A percentile compares a stretch with the other conserved stretches of the same genome.
Conservation (phyloP, 2,888 invertebrate species). For the Brenthis daphne region DNA sequence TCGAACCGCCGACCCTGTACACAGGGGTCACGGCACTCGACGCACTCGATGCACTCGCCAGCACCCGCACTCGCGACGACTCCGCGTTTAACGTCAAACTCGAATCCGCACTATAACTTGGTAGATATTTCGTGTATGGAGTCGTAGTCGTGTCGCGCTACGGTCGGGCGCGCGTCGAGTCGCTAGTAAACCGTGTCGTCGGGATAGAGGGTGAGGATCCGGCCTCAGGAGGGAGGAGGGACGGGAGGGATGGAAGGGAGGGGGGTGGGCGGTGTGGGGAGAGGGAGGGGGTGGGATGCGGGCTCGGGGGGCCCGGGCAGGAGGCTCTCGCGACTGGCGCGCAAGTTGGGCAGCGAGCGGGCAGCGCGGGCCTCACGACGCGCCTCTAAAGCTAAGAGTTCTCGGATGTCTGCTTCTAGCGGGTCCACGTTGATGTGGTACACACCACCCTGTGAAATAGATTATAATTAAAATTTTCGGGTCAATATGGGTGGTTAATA, state of each 20-base stretch:
- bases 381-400: conserved; percentile 76
- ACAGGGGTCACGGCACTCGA: not conserved
- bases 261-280: conserved; percentile 32
- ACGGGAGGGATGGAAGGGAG: conserved; percentile 33
- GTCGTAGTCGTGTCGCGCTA: not conserved
- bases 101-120: conserved; percentile 33
- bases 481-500: too few relatives aligned
- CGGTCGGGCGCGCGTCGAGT: conserved; percentile 13
- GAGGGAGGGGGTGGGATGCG: conserved; percentile 38
- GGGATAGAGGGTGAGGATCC: conserved; percentile 61
- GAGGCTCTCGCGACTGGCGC: conserved; percentile 85
- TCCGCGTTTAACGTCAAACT: not conserved
- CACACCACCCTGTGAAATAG: conserved; percentile 55
- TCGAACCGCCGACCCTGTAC: too few relatives aligned
- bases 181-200: conserved; percentile 73
- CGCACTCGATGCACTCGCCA: not conserved
- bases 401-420: conserved; percentile 70
- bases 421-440: conserved; percentile 78
- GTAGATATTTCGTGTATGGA: conserved; percentile 30
- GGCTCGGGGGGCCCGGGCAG: conserved; percentile 56
- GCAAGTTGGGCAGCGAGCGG: conserved; percentile 86
- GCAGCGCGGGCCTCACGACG: conserved; percentile 73
- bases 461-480: too few relatives aligned
- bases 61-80: conserved; percentile 1
- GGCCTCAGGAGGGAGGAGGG: conserved; percentile 46